Base-by-base conservation (phyloP, 2,797 vertebrate species). In the Chromobotia macracanthus region DNA sequence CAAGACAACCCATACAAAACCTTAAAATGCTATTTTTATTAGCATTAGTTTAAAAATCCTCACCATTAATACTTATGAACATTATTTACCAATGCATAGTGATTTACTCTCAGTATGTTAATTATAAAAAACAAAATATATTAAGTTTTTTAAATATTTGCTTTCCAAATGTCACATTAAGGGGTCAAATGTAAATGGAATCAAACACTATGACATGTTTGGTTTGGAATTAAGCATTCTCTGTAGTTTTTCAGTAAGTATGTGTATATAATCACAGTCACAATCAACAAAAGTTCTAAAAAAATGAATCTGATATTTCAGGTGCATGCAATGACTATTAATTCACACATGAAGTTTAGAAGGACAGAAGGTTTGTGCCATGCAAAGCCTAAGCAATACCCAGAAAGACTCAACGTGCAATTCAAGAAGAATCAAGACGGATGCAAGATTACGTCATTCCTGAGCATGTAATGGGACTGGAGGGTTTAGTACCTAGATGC, bases 351-450 rank as follows among this genome's bases (percentile, higher is more conserved):
- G 23, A 5, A 38, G 44, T 46, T 35, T 13, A 41, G 19, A 0
- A 4, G 7, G 13, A 8, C 13, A 78, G 18, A 46, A n/a, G 13
- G 25, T 50, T 12, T 5, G 73, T 3, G 11, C 71, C 85, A 81
- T 91, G 92, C 90, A 90, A 84, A 75, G 79, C 77, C 60, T 73
- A 82, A 66, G 85, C 80, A 28, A 84, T 74, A 72, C 82, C 31
- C 10, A 79, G 85, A 87, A 82, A 46, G 56, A 46, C 12, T 67
- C 16, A 31, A 19, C 64, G 48, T 19, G 18, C 50, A 66, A 66
- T 55, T 19, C 48, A 56, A 72, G 70, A 12, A 41, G 9, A 77
- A 77, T 46, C 73, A 70, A 44, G 71, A 79, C 46, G 44, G 53
- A 75, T 50, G 65, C 31, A 41, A 55, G 67, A 50, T 21, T 1